These are phyloP conservation scores for Phymastichus coffea DNA, from an alignment of 1,140 invertebrate genomes.

Conservation along the genomic window DNA sequence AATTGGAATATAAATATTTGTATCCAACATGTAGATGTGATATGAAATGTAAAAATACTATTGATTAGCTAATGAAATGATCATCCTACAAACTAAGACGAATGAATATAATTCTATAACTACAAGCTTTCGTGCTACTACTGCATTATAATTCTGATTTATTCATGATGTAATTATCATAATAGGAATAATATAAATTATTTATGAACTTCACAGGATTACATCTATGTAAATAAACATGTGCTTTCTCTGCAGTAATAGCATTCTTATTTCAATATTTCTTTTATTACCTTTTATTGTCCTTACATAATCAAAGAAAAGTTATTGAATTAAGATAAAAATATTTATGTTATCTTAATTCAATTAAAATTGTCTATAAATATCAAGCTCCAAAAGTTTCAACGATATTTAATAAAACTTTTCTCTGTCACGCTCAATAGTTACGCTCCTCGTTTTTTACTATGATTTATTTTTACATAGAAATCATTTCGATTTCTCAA, in stretches of 20 bases:
- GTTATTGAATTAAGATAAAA: too few species aligned
- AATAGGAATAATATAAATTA: not conserved
- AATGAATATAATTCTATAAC: constrained; percentile 16
- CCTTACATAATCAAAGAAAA: not conserved
- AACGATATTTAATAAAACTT: too few species aligned
- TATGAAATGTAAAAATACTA: not conserved
- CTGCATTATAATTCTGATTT: constrained; percentile 1
- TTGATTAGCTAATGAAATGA: not conserved
- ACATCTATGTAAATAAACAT: constrained; percentile 26
- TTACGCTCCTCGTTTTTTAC: too few species aligned
- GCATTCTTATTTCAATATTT: constrained; percentile 23
- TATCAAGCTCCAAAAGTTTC: too few species aligned
- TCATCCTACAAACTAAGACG: constrained; percentile 8
- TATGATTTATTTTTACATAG: too few species aligned
- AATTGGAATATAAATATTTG: not conserved
- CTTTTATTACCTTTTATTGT: constrained; percentile 16
- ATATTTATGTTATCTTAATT: too few species aligned
- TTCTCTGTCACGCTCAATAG: too few species aligned
- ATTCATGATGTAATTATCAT: constrained; percentile 16
- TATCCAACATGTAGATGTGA: not conserved
- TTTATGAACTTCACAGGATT: constrained; percentile 17
- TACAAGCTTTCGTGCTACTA: too few species aligned
- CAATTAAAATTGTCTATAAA: too few species aligned
- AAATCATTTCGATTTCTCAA: too few species aligned
- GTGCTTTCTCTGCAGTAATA: constrained; percentile 22